phyloP scores from a whole-genome alignment of 2,888 invertebrate genomes.

The Trichogramma evanescens region DNA sequence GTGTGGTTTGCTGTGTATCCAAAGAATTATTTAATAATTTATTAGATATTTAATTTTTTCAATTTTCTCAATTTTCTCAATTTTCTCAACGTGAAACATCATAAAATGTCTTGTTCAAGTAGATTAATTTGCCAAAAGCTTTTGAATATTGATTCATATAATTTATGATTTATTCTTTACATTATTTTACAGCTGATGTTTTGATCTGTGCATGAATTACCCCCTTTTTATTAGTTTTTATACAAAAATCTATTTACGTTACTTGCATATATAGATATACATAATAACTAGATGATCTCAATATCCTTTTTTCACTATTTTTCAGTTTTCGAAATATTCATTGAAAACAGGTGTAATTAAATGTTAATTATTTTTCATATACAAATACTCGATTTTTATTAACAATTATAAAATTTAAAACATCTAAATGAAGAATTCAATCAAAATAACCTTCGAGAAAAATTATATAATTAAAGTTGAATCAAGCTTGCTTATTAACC shows the following conservation, averaged over 20 bases:
- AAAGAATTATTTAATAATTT: conserved; percentile 6
- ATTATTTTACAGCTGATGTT: conserved; percentile 13
- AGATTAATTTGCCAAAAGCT: conserved; percentile 10
- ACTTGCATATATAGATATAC: conserved; percentile 4
- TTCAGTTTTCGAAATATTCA: neutral
- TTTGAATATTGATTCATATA: conserved; percentile 9
- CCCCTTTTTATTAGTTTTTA: conserved; percentile 10
- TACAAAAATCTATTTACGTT: conserved; percentile 8
- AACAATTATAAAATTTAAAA: neutral
- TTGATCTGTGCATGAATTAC: conserved; percentile 21
- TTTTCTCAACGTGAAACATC: conserved; percentile 12
- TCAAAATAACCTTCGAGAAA: too few relatives aligned
- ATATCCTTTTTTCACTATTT: conserved; percentile 3
- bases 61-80: conserved; percentile 9
- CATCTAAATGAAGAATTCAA: too few relatives aligned
- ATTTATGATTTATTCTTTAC: conserved; percentile 15
- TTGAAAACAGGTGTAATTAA: neutral
- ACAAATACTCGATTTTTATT: neutral
- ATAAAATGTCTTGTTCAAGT: conserved; percentile 14
- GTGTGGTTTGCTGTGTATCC: conserved; percentile 26
- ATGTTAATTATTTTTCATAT: neutral
- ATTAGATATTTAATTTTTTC: conserved; percentile 10
- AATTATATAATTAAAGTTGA: conserved; percentile 1
- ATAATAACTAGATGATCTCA: conserved; percentile 8
- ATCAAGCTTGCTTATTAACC: conserved; percentile 13